These are phyloP conservation scores for Elephas maximus DNA, from an alignment of 2,113 vertebrate genomes.

Conservation along the genomic window DNA sequence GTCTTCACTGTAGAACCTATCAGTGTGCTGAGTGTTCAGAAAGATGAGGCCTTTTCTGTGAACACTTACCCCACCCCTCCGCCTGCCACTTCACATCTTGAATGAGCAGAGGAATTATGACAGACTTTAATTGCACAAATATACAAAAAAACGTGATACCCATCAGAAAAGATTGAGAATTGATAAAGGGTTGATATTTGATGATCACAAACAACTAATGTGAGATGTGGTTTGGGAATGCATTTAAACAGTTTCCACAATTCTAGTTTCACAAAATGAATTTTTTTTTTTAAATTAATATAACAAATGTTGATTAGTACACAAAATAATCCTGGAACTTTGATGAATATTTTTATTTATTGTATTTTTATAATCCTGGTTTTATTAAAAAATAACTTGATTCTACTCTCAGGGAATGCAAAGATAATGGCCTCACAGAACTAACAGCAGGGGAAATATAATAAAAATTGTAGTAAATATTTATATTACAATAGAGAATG, in stretches of 20 bases:
- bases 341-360: neutral
- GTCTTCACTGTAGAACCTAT: neutral
- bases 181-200: neutral
- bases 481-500: neutral
- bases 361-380: neutral
- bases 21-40: neutral
- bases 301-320: conserved; percentile 23
- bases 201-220: neutral
- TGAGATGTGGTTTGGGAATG: neutral
- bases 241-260: neutral
- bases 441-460: neutral
- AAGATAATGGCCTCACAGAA: neutral
- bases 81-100: neutral
- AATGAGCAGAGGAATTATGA: neutral
- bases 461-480: conserved; percentile 9
- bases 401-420: neutral
- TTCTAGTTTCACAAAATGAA: neutral
- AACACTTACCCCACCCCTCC: neutral
- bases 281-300: neutral
- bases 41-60: neutral
- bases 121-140: neutral
- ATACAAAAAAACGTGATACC: neutral
- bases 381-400: conserved; percentile 50
- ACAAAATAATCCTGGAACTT: neutral
- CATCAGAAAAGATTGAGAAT: neutral